Percentiles rank a stretch among this genome's conserved stretches.
These are phyloP conservation scores for Tragopan temminckii DNA, from an alignment of 2,797 vertebrate genomes.

Conservation along the genomic window DNA sequence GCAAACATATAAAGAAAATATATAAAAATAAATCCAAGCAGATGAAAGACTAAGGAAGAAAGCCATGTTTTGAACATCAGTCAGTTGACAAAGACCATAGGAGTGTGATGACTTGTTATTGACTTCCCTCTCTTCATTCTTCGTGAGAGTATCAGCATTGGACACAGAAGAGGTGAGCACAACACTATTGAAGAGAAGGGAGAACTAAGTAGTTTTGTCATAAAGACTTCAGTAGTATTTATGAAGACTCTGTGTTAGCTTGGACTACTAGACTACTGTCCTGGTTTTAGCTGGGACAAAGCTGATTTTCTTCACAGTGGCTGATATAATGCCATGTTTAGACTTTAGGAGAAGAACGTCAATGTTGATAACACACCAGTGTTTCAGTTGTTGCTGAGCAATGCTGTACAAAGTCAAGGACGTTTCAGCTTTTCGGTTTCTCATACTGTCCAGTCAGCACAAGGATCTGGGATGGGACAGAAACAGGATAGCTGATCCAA, in stretches of 20 bases:
- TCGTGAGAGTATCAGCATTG: neutral
- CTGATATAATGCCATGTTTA: no score
- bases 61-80: accelerated
- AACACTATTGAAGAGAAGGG: neutral
- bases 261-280: neutral
- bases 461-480: no score
- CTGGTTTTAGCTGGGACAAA: no score
- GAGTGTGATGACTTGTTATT: neutral
- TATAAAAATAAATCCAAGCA: neutral
- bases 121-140: neutral
- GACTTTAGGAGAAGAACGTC: no score
- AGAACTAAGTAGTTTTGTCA: neutral
- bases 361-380: no score
- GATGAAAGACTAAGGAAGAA: neutral
- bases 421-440: no score
- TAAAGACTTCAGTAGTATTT: neutral
- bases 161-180: neutral
- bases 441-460: no score
- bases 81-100: neutral
- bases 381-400: no score
- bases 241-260: neutral
- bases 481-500: no score
- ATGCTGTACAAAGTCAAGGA: no score
- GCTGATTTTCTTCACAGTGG: no score
- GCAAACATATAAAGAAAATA: neutral